Conservation (phyloP, 2,113 vertebrate genomes). For the Eptatretus burgeri region DNA sequence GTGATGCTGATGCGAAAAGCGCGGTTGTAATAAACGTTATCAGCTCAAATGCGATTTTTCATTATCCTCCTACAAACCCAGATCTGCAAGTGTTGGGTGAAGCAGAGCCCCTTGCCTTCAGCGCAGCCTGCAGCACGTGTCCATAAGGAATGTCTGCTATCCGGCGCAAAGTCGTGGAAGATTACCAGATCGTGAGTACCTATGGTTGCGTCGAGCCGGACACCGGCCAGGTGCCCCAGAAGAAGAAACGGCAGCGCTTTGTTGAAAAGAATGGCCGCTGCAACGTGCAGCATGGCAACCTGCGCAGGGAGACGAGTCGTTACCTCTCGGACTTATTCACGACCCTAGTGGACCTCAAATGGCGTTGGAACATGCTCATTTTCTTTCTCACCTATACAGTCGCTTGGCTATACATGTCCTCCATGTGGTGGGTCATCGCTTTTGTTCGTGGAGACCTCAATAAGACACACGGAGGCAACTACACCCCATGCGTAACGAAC, state of each 20-base stretch:
- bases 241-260: constrained; percentile 38
- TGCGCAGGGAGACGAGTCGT: constrained; percentile 40
- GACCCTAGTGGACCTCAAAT: constrained; percentile 54
- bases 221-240: constrained; percentile 12
- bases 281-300: constrained; percentile 50
- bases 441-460: constrained; percentile 40
- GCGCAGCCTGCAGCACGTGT: background rate
- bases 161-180: constrained; percentile 37
- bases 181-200: constrained; percentile 35
- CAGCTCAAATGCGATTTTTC: background rate
- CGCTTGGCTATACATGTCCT: constrained; percentile 53
- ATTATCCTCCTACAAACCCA: background rate
- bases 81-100: background rate
- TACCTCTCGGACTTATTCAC: constrained; percentile 51
- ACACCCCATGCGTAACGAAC: constrained; percentile 43
- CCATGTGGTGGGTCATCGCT: constrained; percentile 59
- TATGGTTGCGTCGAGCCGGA: constrained; percentile 10
- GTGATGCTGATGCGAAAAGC: background rate
- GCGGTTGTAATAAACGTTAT: background rate
- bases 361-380: constrained; percentile 55
- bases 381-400: constrained; percentile 50
- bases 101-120: background rate
- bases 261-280: constrained; percentile 60
- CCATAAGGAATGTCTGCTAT: constrained; percentile 25
- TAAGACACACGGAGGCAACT: constrained; percentile 20